phyloP scores from a whole-genome alignment of 1,140 invertebrate species.

The Eulimnadia texana region DNA sequence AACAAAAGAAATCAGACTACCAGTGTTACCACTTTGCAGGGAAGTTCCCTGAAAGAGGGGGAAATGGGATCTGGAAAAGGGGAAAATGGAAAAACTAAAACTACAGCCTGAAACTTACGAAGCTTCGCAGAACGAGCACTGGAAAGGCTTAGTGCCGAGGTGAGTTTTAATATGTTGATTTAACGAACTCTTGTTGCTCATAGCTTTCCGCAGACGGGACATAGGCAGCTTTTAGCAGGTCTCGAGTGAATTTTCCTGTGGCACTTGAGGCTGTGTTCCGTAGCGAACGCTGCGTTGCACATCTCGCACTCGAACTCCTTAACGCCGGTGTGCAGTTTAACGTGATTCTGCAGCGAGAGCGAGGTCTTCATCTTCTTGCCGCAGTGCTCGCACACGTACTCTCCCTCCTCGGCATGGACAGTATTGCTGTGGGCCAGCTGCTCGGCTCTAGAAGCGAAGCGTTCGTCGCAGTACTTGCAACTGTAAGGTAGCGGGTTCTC shows the following conservation, averaged over 20 bases:
- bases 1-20: too few relatives aligned
- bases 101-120: not conserved
- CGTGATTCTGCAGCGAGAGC: constrained; percentile 24
- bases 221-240: not conserved
- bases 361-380: constrained; percentile 17
- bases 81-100: too few relatives aligned
- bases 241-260: constrained; percentile 21
- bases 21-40: too few relatives aligned
- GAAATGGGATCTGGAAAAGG: too few relatives aligned
- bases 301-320: constrained; percentile 35
- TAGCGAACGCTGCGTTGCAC: constrained; percentile 33
- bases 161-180: constrained; percentile 8
- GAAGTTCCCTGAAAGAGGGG: too few relatives aligned
- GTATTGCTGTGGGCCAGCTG: constrained; percentile 9
- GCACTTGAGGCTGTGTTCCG: constrained; percentile 28
- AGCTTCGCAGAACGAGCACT: not conserved
- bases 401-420: constrained; percentile 29
- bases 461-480: constrained; percentile 12
- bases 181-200: constrained; percentile 8
- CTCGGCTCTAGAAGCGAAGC: constrained; percentile 1
- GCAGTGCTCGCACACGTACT: constrained; percentile 27
- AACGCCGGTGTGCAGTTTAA: constrained; percentile 31
- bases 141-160: constrained; percentile 2
- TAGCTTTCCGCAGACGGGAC: constrained; percentile 6
- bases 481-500: constrained; percentile 10